Evolutionary conservation across 2,888 invertebrate species (phyloP).

Genomic region (Meteorus colon): DNA sequence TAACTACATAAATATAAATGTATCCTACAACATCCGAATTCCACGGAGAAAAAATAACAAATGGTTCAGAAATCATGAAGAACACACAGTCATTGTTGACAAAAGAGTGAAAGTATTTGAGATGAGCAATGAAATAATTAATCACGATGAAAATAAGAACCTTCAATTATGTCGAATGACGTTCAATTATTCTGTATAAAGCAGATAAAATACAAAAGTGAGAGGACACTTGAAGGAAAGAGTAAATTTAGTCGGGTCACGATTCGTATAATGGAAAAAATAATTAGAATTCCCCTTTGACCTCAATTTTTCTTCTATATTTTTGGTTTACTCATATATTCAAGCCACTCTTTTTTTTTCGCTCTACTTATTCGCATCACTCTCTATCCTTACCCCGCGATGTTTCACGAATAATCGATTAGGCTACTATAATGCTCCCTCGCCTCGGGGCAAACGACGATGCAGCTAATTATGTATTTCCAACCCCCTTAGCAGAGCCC

Average conservation of each 20-base stretch:
- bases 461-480: slow-evolving; percentile 68
- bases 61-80: background rate
- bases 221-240: slow-evolving; percentile 9
- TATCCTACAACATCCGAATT: slow-evolving; percentile 30
- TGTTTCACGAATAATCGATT: slow-evolving; percentile 42
- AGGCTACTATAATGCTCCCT: background rate
- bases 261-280: slow-evolving; percentile 39
- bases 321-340: background rate
- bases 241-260: slow-evolving; percentile 46
- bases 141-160: slow-evolving; percentile 46
- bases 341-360: background rate
- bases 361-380: slow-evolving; percentile 5
- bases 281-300: slow-evolving; percentile 38
- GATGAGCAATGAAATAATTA: slow-evolving; percentile 28
- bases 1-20: slow-evolving; percentile 30
- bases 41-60: background rate
- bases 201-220: background rate
- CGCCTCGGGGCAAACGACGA: slow-evolving; percentile 17
- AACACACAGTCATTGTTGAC: slow-evolving; percentile 7
- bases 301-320: slow-evolving; percentile 33
- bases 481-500: slow-evolving; percentile 65
- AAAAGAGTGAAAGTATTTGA: background rate
- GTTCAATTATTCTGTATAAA: slow-evolving; percentile 39
- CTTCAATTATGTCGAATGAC: slow-evolving; percentile 55
- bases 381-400: slow-evolving; percentile 6